Conservation (phyloP, 2,113 vertebrate species). For the Prionailurus viverrinus region DNA sequence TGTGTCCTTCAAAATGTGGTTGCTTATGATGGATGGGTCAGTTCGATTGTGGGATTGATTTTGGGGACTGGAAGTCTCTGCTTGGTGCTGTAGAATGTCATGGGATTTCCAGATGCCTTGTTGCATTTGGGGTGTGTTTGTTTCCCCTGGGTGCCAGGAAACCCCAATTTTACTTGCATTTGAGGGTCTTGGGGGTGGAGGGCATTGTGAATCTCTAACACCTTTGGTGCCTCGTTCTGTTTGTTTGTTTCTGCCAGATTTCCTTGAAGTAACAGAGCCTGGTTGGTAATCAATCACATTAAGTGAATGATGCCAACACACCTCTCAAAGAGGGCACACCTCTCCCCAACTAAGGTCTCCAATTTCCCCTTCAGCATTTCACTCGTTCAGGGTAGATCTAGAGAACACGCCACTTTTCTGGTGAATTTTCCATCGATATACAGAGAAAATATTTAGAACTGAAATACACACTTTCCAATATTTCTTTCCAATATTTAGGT, state of each 20-base stretch:
- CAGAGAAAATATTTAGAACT: background rate
- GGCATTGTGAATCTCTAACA: constrained; percentile 54
- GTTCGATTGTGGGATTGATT: constrained; percentile 50
- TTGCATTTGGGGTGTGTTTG: background rate
- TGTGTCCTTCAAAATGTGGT: constrained; percentile 22
- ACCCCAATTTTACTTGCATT: background rate
- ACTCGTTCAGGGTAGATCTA: background rate
- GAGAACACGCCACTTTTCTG: background rate
- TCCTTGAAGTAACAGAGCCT: constrained; percentile 45
- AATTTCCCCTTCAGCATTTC: background rate
- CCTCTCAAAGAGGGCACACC: background rate
- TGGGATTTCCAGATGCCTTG: constrained; percentile 37
- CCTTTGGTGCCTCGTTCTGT: background rate
- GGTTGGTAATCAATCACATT: constrained; percentile 29
- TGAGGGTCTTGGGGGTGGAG: constrained; percentile 20
- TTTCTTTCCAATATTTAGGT: background rate
- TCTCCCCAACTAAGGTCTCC: background rate
- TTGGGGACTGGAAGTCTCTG: background rate
- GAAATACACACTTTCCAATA: background rate
- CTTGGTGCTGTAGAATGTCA: background rate
- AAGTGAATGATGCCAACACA: background rate
- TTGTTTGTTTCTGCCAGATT: background rate
- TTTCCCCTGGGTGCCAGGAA: background rate
- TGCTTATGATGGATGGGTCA: background rate
- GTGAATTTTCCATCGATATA: background rate